phyloP scores from a whole-genome alignment of 2,113 vertebrate species.

The Cisticola juncidis region DNA sequence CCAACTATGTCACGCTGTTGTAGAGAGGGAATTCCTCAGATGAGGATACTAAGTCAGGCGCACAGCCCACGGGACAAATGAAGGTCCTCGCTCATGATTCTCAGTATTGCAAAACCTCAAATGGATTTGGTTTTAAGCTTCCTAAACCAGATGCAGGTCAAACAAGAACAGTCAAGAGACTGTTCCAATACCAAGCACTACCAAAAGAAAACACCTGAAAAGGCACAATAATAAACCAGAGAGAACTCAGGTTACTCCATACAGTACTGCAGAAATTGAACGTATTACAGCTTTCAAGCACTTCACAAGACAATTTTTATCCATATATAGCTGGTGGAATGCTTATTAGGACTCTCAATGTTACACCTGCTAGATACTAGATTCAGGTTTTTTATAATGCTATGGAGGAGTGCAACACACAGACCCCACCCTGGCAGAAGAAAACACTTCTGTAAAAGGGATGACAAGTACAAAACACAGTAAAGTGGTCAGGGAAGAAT shows the following conservation, averaged over 20 bases:
- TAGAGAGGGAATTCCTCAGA: constrained; percentile 35
- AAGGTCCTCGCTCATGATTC: neutral
- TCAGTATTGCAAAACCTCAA: neutral
- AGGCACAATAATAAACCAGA: neutral
- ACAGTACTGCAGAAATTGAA: neutral
- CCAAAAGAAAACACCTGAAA: neutral
- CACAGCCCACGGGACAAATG: neutral
- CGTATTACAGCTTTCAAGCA: neutral
- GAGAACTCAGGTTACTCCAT: neutral
- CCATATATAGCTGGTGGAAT: neutral
- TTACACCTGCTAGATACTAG: neutral
- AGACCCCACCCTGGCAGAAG: neutral
- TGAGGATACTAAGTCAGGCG: neutral
- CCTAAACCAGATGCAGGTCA: neutral
- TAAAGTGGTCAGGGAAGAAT: neutral
- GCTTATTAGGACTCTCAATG: neutral
- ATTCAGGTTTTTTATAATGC: neutral
- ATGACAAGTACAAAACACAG: neutral
- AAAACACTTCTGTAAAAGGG: neutral
- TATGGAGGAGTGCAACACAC: neutral
- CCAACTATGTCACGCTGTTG: neutral
- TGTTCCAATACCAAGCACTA: neutral
- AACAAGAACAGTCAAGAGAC: neutral
- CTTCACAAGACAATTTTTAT: neutral
- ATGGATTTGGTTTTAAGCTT: neutral